Evolutionary conservation across 2,113 vertebrate species (phyloP).

Genomic region (Capreolus pygargus): DNA sequence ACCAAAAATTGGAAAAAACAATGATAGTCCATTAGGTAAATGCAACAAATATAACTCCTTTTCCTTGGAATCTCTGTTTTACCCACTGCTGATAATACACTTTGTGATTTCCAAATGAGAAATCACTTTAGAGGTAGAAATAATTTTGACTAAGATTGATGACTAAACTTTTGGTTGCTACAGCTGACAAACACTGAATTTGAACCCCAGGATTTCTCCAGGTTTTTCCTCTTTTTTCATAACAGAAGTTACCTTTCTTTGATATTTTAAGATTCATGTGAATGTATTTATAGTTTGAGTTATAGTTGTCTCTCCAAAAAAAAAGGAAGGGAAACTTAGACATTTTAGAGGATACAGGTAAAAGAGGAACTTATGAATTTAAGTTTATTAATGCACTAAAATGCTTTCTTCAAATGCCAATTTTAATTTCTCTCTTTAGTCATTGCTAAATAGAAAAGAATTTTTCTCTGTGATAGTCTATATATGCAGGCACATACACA

Average conservation of each 20-base stretch:
- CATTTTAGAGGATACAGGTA: not conserved
- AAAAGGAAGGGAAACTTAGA: not conserved
- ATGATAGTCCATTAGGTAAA: not conserved
- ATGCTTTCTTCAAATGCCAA: not conserved
- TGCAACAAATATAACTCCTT: not conserved
- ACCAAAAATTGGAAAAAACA: not conserved
- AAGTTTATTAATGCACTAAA: not conserved
- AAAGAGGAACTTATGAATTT: not conserved
- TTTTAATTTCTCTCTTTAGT: not conserved
- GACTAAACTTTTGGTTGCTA: not conserved
- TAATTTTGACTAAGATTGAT: not conserved
- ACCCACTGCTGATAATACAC: not conserved
- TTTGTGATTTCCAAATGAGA: not conserved
- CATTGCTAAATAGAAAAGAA: not conserved
- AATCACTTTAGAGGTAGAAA: not conserved
- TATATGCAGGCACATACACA: not conserved
- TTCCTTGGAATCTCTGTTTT: not conserved
- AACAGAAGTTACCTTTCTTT: not conserved
- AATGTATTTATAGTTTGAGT: not conserved
- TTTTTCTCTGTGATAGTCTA: not conserved
- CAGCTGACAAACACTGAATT: not conserved
- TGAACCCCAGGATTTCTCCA: not conserved
- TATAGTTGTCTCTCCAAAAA: not conserved
- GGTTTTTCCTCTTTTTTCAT: not conserved
- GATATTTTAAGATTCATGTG: not conserved